These are phyloP conservation scores for Leguminivora glycinivorella DNA, from an alignment of 1,140 invertebrate genomes.

Conservation along the genomic window DNA sequence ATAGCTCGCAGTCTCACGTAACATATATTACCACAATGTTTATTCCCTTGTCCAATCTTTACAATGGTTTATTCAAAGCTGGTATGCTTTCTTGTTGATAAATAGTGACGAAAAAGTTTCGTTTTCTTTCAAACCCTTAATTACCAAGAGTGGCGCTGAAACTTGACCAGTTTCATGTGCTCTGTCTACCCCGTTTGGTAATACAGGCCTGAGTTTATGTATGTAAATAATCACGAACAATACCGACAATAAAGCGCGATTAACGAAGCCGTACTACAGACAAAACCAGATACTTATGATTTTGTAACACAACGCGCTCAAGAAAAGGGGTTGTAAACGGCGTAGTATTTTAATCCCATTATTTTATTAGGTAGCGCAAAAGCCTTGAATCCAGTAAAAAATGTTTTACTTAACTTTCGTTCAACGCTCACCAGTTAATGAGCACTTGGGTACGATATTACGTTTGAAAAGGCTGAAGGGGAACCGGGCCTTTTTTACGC, in stretches of 20 bases:
- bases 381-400: neutral
- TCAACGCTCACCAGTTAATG: conserved; percentile 15
- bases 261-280: neutral
- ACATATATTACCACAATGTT: neutral
- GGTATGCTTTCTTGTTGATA: too few relatives aligned
- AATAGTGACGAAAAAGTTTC: too few relatives aligned
- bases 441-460: conserved; percentile 13
- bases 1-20: neutral
- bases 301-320: neutral
- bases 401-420: conserved; percentile 20
- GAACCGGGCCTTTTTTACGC: neutral
- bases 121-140: too few relatives aligned
- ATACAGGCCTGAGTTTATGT: too few relatives aligned
- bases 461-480: conserved; percentile 8
- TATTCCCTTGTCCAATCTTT: neutral
- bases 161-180: too few relatives aligned
- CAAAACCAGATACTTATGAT: neutral
- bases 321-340: neutral
- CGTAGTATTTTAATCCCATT: neutral
- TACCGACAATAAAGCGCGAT: neutral
- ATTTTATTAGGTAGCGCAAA: conserved; percentile 4
- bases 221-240: neutral
- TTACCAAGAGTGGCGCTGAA: too few relatives aligned
- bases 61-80: neutral
- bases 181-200: too few relatives aligned